Evolutionary conservation across 1,140 invertebrate genomes (phyloP).

Genomic region (Euschistus heros): DNA sequence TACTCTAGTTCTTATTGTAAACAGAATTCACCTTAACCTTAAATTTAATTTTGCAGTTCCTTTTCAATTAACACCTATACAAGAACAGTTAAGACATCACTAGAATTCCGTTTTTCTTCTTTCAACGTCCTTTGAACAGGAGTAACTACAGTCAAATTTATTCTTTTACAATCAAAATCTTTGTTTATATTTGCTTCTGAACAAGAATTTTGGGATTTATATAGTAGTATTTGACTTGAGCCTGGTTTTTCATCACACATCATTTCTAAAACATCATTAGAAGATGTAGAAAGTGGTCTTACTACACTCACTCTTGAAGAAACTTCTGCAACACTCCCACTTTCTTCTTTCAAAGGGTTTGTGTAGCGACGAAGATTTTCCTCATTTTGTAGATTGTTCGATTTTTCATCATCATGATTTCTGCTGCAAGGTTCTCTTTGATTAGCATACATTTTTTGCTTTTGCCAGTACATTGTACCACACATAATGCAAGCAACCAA

Average conservation of each 20-base stretch:
- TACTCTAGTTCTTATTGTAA: no score
- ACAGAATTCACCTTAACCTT: no score
- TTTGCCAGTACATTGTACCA: constrained; percentile 40
- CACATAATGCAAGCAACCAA: constrained; percentile 38
- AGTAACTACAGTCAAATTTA: constrained; percentile 38
- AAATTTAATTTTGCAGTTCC: no score
- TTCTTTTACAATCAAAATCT: constrained; percentile 63
- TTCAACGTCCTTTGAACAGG: constrained; percentile 33
- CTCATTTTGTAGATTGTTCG: constrained; percentile 80
- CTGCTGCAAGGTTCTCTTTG: constrained; percentile 38
- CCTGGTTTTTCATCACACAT: constrained; percentile 46
- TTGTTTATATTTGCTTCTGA: constrained; percentile 58
- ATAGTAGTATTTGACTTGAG: constrained; percentile 47
- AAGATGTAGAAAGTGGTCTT: constrained; percentile 42
- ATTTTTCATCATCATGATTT: constrained; percentile 68
- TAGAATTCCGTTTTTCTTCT: constrained; percentile 21
- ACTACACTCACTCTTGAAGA: constrained; percentile 43
- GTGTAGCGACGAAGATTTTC: constrained; percentile 67
- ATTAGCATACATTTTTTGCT: constrained; percentile 30
- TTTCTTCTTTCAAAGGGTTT: constrained; percentile 44
- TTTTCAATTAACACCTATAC: constrained; percentile 23
- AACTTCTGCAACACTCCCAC: constrained; percentile 29
- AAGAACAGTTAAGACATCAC: constrained; percentile 31
- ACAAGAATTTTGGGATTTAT: constrained; percentile 59
- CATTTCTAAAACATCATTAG: constrained; percentile 47